Percentiles rank a stretch among this genome's conserved stretches.
phyloP scores from a whole-genome alignment of 2,113 vertebrate genomes.

The Ptyas mucosa region DNA sequence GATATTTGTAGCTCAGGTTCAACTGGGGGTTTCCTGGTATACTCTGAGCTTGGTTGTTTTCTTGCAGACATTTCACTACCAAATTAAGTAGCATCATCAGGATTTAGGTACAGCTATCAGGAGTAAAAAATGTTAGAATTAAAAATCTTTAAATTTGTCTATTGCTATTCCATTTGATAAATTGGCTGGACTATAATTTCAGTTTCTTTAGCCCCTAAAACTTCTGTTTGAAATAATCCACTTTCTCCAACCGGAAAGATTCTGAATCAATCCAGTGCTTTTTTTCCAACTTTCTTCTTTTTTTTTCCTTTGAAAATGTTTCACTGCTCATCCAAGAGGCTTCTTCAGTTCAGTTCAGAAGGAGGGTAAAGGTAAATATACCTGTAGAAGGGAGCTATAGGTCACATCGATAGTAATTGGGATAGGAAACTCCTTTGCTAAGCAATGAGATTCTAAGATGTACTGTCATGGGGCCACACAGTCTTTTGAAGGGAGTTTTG shows the following conservation, averaged over 20 bases:
- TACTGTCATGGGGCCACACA: background rate
- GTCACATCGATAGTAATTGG: background rate
- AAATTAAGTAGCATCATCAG: background rate
- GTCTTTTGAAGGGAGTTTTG: background rate
- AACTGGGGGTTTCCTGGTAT: background rate
- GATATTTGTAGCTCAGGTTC: background rate
- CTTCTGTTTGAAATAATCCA: background rate
- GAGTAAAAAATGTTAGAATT: background rate
- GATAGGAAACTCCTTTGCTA: background rate
- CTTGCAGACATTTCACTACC: background rate
- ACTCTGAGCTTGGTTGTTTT: background rate
- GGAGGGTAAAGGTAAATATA: background rate
- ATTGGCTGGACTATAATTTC: background rate
- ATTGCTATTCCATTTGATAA: background rate
- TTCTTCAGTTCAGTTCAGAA: background rate
- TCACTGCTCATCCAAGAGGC: background rate
- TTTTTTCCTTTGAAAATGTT: background rate
- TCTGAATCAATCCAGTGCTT: background rate
- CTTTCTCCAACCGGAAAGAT: background rate
- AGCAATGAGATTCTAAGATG: background rate
- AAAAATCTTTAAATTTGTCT: background rate
- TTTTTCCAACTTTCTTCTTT: background rate
- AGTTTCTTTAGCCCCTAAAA: background rate
- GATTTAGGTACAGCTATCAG: background rate
- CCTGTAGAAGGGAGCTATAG: background rate